Conservation (phyloP, 2,888 invertebrate genomes). For the Taphrorychus bicolor region DNA sequence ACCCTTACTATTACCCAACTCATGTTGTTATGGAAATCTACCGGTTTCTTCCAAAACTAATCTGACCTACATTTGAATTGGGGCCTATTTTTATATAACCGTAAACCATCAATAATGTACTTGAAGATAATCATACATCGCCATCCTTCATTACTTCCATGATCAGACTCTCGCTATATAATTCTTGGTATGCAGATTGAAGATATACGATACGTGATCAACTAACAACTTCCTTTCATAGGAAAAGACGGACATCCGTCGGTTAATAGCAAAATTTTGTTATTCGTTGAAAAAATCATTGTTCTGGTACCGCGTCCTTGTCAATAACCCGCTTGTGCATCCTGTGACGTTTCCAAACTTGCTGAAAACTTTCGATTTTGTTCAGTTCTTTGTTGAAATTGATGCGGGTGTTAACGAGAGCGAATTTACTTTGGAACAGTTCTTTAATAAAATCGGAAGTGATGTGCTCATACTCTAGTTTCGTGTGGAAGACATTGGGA, state of each 20-base stretch:
- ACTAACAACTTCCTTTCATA: conserved; percentile 17
- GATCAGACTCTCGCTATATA: too few species aligned
- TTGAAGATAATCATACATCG: too few species aligned
- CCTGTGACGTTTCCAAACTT: conserved; percentile 46
- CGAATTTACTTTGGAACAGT: background rate
- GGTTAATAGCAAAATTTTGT: conserved; percentile 23
- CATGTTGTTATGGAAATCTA: too few species aligned
- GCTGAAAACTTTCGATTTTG: conserved; percentile 49
- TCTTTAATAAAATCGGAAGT: background rate
- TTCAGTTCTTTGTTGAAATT: conserved; percentile 25
- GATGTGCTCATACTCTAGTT: too few species aligned
- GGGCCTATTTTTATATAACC: too few species aligned
- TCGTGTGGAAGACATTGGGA: too few species aligned
- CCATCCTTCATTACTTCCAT: too few species aligned
- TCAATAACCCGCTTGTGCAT: conserved; percentile 58
- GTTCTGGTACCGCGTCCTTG: conserved; percentile 51
- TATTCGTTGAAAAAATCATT: conserved; percentile 39
- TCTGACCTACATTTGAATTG: too few species aligned
- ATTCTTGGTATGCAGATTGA: background rate
- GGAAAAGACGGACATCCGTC: conserved; percentile 15
- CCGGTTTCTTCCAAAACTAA: too few species aligned
- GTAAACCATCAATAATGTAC: too few species aligned
- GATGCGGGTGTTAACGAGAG: background rate
- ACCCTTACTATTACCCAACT: too few species aligned
- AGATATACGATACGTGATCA: background rate